Conservation (phyloP, 2,113 vertebrate genomes). For the Onychostoma macrolepis region DNA sequence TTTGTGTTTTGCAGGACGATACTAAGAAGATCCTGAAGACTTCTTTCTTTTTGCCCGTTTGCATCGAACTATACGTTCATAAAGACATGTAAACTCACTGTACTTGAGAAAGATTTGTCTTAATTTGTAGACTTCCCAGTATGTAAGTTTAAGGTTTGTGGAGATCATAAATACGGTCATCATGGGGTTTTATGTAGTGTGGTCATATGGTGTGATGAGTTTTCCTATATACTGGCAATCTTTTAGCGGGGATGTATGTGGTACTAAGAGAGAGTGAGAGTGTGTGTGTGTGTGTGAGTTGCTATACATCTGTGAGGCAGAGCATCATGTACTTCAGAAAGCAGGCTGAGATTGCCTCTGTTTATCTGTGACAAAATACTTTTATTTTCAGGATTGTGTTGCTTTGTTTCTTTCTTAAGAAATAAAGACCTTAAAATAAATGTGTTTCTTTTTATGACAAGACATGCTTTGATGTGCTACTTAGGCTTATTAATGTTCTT, state of each 20-base stretch:
- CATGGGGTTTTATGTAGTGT: conserved; percentile 4
- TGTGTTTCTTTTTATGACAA: not conserved
- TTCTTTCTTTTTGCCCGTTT: conserved; percentile 52
- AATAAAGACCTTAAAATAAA: conserved; percentile 30
- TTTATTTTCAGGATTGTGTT: conserved; percentile 26
- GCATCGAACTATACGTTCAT: conserved; percentile 19
- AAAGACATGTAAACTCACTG: not conserved
- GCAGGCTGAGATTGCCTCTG: not conserved
- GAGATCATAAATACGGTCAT: not conserved
- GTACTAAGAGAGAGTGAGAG: not conserved
- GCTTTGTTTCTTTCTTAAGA: conserved; percentile 35
- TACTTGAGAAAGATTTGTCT: conserved; percentile 49
- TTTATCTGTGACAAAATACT: not conserved
- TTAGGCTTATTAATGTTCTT: not conserved
- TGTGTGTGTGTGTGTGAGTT: not conserved
- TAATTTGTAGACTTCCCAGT: conserved; percentile 59
- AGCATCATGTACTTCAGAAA: conserved; percentile 12
- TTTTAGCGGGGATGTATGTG: conserved; percentile 3
- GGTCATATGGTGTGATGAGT: not conserved
- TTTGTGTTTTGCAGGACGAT: conserved; percentile 75
- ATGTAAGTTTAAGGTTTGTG: conserved; percentile 29
- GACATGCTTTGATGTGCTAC: not conserved
- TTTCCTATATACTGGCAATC: conserved; percentile 4
- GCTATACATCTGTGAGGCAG: not conserved
- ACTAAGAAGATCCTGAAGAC: conserved; percentile 58